Percentiles rank a stretch among this genome's conserved stretches.
Conservation (phyloP, 1,140 invertebrate genomes). For the Drosophila sproati region DNA sequence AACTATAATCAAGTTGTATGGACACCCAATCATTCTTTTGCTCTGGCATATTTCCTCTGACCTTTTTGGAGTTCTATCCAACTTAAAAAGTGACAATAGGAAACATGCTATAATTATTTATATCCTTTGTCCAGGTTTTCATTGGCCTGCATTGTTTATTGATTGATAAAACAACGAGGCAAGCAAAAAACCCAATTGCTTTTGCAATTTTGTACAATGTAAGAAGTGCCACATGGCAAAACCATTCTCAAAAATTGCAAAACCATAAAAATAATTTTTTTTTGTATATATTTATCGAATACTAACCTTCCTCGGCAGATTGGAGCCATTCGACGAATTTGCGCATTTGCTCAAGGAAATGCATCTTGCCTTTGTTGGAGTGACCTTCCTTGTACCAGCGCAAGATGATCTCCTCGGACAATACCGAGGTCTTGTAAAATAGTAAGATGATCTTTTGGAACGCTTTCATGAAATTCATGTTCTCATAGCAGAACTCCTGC, state of each 20-base stretch:
- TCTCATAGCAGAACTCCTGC: conserved; percentile 99
- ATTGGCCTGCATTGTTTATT: conserved; percentile 74
- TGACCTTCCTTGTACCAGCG: conserved; percentile 97
- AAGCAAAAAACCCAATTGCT: conserved; percentile 81
- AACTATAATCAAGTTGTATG: conserved; percentile 72
- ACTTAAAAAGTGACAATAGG: conserved; percentile 41
- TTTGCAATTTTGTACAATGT: conserved; percentile 75
- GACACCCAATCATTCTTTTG: conserved; percentile 73
- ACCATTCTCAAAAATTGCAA: conserved; percentile 49
- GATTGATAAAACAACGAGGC: conserved; percentile 59
- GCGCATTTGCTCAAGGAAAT: conserved; percentile 99
- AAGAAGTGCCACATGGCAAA: conserved; percentile 45
- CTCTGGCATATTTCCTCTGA: conserved; percentile 62
- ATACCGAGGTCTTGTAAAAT: conserved; percentile 96
- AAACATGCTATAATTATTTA: conserved; percentile 17
- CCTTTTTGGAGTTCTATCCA: conserved; percentile 38
- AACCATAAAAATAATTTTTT: neutral
- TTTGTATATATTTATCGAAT: conserved; percentile 1
- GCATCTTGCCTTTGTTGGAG: conserved; percentile 96
- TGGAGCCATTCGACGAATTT: conserved; percentile 98
- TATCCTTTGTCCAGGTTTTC: conserved; percentile 68
- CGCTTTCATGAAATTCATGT: conserved; percentile 99
- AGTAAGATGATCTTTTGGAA: conserved; percentile 98
- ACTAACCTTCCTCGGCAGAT: conserved; percentile 95
- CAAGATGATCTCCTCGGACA: conserved; percentile 96